A percentile compares a stretch with the other conserved stretches of the same genome.
Evolutionary conservation across 2,797 vertebrate species (phyloP).

Genomic region (Prionace glauca): DNA sequence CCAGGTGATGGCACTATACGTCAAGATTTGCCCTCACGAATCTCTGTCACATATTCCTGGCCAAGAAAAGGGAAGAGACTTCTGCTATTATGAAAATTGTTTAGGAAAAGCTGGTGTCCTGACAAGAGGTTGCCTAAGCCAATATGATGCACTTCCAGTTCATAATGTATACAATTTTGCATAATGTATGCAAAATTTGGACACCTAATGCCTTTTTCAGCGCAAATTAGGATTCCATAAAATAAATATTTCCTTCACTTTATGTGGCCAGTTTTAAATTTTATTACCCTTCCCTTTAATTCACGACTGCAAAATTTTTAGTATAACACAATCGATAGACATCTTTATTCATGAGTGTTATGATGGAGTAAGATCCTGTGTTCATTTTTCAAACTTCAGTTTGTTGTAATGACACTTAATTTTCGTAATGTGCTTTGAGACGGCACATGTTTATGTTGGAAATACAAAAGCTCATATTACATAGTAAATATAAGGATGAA

Average conservation of each 20-base stretch:
- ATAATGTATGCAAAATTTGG: neutral
- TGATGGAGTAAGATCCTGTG: neutral
- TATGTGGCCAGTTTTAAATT: neutral
- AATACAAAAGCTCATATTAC: neutral
- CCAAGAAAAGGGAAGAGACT: neutral
- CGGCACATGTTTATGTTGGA: neutral
- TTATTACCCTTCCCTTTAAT: neutral
- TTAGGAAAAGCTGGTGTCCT: neutral
- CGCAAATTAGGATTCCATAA: neutral
- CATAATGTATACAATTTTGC: neutral
- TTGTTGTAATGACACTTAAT: neutral
- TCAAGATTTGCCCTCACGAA: neutral
- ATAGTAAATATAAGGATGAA: neutral
- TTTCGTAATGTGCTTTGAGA: neutral
- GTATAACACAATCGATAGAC: neutral
- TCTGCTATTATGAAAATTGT: neutral
- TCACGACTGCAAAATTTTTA: neutral
- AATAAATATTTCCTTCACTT: neutral
- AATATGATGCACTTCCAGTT: neutral
- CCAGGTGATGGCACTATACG: neutral
- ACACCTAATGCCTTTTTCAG: neutral
- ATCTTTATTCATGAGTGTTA: neutral
- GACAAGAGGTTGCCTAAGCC: neutral
- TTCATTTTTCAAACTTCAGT: neutral
- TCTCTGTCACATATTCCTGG: neutral